Percentiles rank a stretch among this genome's conserved stretches.
phyloP scores from a whole-genome alignment of 2,888 invertebrate genomes.

The Chrysolina americana region DNA sequence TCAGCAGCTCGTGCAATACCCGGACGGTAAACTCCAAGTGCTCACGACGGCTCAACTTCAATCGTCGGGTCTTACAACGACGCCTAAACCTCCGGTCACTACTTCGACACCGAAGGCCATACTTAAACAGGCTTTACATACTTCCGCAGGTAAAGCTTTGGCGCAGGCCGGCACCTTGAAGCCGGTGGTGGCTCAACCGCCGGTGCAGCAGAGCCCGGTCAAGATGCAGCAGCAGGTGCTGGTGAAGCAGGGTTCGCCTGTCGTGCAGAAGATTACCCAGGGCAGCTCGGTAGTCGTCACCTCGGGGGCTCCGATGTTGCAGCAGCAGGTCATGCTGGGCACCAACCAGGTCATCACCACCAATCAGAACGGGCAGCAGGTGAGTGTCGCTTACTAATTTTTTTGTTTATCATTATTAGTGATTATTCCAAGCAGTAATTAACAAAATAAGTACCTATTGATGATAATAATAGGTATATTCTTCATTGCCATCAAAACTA shows the following conservation, averaged over 20 bases:
- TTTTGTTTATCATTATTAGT: not conserved
- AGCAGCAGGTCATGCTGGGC: conserved; percentile 65
- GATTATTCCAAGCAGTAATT: not conserved
- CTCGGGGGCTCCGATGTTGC: conserved; percentile 67
- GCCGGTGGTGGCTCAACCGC: conserved; percentile 46
- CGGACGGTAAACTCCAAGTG: conserved; percentile 93
- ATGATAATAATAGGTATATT: too few relatives aligned
- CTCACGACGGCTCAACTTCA: conserved; percentile 76
- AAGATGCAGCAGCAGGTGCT: conserved; percentile 62
- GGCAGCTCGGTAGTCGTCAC: conserved; percentile 64
- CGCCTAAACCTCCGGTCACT: conserved; percentile 65
- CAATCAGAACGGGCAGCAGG: conserved; percentile 69
- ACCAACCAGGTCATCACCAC: conserved; percentile 66
- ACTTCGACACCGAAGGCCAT: conserved; percentile 58
- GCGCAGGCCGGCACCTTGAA: conserved; percentile 38
- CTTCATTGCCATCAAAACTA: too few relatives aligned
- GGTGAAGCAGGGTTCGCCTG: conserved; percentile 63
- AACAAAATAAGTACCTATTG: too few relatives aligned
- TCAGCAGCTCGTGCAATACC: conserved; percentile 93
- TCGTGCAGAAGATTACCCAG: conserved; percentile 67
- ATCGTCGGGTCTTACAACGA: conserved; percentile 68
- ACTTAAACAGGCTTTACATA: conserved; percentile 58
- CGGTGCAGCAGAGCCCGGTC: conserved; percentile 59
- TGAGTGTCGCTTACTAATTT: conserved; percentile 42
- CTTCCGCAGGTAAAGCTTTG: conserved; percentile 59